Conservation (phyloP, 1,140 invertebrate genomes). For the Drosophila rufa region DNA sequence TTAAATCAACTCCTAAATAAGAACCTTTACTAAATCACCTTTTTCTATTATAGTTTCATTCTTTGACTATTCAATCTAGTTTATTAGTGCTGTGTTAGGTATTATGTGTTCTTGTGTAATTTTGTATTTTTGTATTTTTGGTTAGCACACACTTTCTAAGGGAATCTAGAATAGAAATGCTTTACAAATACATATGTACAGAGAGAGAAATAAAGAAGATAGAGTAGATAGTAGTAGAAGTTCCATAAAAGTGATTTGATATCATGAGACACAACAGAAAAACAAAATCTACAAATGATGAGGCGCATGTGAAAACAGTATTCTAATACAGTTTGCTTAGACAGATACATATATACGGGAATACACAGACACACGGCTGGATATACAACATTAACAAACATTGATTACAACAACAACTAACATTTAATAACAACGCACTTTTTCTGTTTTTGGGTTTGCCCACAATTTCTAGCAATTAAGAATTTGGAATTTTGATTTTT, state of each 20-base stretch:
- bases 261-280: conserved; percentile 16
- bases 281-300: conserved; percentile 65
- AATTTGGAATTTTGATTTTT: conserved; percentile 38
- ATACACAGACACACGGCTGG: conserved; percentile 55
- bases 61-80: not conserved
- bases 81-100: conserved; percentile 5
- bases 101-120: conserved; percentile 28
- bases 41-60: not conserved
- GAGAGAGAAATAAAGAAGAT: conserved; percentile 12
- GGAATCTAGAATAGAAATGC: conserved; percentile 6
- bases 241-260: conserved; percentile 9
- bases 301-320: conserved; percentile 49
- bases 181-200: conserved; percentile 24
- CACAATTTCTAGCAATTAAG: conserved; percentile 36
- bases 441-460: conserved; percentile 32
- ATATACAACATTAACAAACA: conserved; percentile 76
- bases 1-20: not conserved
- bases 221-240: conserved; percentile 10
- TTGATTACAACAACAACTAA: conserved; percentile 80
- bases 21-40: not conserved
- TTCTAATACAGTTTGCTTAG: conserved; percentile 24
- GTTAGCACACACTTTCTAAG: conserved; percentile 8
- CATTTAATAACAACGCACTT: conserved; percentile 63
- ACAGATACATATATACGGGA: conserved; percentile 37
- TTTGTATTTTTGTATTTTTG: conserved; percentile 1